Percentiles rank a stretch among this genome's conserved stretches.
These are phyloP conservation scores for Oncorhynchus kisutch DNA, from an alignment of 2,113 vertebrate genomes.

Conservation along the genomic window DNA sequence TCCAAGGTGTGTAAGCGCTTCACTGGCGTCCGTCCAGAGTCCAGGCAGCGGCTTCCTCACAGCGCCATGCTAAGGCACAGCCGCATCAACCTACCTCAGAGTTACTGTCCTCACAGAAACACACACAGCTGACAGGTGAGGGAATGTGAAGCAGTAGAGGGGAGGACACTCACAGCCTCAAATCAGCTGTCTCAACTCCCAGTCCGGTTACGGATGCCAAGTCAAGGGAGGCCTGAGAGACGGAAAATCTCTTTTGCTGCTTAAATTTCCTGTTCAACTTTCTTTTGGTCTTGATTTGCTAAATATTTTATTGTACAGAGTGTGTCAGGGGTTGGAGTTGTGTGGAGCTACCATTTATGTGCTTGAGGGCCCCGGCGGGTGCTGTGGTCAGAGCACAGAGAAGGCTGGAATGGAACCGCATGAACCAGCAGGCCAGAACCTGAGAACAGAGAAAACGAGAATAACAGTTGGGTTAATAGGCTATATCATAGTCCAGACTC, in stretches of 20 bases:
- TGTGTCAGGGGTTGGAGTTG: not conserved
- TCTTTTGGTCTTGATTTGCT: not conserved
- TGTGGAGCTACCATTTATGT: not conserved
- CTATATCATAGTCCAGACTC: conserved; percentile 13
- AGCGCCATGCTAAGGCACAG: conserved; percentile 43
- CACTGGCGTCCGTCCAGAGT: not conserved
- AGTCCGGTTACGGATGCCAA: not conserved
- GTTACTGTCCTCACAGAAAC: conserved; percentile 15
- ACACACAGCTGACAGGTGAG: not conserved
- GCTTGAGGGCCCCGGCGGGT: not conserved
- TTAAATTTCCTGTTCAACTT: conserved; percentile 15
- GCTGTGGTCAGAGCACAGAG: conserved; percentile 5
- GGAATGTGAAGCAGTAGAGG: not conserved
- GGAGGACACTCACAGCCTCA: not conserved
- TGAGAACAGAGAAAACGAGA: conserved; percentile 28
- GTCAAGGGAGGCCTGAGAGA: not conserved
- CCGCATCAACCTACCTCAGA: conserved; percentile 38
- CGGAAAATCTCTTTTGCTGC: conserved; percentile 23
- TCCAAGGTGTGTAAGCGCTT: conserved; percentile 3
- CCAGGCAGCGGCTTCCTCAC: too few species aligned
- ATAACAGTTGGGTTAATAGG: conserved; percentile 27
- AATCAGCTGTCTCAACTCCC: not conserved
- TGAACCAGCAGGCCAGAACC: conserved; percentile 29
- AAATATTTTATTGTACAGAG: conserved; percentile 27
- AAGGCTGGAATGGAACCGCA: not conserved